A percentile compares a stretch with the other conserved stretches of the same genome.
Evolutionary conservation across 2,888 invertebrate species (phyloP).

Genomic region (Parthenolecanium corni): DNA sequence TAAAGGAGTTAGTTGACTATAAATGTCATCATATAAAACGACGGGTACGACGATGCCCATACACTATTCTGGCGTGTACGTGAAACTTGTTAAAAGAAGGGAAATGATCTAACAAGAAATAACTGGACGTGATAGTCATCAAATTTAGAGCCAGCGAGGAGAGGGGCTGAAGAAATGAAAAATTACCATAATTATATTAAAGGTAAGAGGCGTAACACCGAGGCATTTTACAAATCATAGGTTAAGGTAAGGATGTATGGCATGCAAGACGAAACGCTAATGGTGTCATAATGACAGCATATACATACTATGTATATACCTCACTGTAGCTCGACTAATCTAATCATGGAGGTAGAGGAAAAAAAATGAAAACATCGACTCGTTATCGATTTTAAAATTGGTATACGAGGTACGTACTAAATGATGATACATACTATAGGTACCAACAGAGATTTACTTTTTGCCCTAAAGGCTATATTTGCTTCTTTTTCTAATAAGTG

Average conservation of each 20-base stretch:
- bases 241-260: conserved; percentile 7
- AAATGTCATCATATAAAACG: no score
- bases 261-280: conserved; percentile 24
- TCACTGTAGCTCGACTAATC: conserved; percentile 17
- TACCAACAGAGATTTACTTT: no score
- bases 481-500: no score
- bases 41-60: no score
- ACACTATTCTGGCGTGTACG: neutral
- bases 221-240: conserved; percentile 28
- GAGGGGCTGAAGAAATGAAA: neutral
- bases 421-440: no score
- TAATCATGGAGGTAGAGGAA: neutral
- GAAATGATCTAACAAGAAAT: neutral
- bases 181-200: conserved; percentile 24
- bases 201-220: conserved; percentile 26
- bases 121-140: conserved; percentile 8
- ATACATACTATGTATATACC: neutral
- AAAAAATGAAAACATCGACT: no score
- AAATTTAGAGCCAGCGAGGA: neutral
- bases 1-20: no score
- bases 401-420: no score
- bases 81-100: neutral
- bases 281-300: conserved; percentile 28
- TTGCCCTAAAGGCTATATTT: no score
- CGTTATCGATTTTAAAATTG: no score